phyloP scores from a whole-genome alignment of 2,797 vertebrate genomes.

The Alcedo quadribrachys region DNA sequence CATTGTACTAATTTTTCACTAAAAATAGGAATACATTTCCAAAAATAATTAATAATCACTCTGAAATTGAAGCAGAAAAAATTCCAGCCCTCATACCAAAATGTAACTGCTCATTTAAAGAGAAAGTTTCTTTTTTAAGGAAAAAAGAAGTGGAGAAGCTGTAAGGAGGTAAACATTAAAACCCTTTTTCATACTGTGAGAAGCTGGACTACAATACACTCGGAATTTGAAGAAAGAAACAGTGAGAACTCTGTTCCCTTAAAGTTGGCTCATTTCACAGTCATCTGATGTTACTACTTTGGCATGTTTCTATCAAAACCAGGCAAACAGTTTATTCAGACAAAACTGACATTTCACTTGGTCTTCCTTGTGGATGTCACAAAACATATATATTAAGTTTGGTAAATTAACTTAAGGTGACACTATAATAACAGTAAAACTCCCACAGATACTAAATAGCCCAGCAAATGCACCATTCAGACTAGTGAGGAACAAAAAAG shows the following conservation, averaged over 20 bases:
- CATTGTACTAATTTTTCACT: neutral
- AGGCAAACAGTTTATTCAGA: neutral
- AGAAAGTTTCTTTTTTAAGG: neutral
- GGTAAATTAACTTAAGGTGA: neutral
- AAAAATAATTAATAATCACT: neutral
- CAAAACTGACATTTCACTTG: slow-evolving; percentile 15
- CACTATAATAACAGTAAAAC: neutral
- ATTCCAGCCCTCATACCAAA: neutral
- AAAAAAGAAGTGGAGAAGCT: neutral
- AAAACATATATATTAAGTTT: neutral
- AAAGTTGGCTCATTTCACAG: slow-evolving; percentile 11
- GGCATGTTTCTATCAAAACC: slow-evolving; percentile 8
- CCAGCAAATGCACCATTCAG: neutral
- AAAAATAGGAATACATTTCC: neutral
- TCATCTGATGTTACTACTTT: slow-evolving; percentile 10
- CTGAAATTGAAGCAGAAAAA: slow-evolving; percentile 6
- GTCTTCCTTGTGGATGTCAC: neutral
- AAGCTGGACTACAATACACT: slow-evolving; percentile 4
- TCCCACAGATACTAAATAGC: neutral
- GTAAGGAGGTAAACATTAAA: slow-evolving; percentile 2
- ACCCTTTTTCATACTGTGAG: neutral
- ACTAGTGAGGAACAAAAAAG: neutral
- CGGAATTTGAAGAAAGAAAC: slow-evolving; percentile 15
- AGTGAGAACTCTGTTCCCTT: slow-evolving; percentile 25
- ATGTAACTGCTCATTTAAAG: neutral